These are phyloP conservation scores for Macrotis lagotis DNA, from an alignment of 2,113 vertebrate genomes.

Conservation along the genomic window DNA sequence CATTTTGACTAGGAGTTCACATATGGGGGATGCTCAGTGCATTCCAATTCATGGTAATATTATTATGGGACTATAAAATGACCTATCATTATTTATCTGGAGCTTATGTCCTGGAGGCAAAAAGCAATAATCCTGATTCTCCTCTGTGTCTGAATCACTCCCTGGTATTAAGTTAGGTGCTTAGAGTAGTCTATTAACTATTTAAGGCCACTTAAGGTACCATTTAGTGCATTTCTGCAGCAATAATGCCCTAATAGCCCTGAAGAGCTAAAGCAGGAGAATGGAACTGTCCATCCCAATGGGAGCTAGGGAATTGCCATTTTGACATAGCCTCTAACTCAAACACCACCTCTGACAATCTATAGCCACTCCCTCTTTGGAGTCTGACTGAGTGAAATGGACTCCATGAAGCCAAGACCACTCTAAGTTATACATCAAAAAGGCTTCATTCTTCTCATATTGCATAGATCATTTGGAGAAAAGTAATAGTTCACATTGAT, in stretches of 20 bases:
- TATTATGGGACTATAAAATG: not conserved
- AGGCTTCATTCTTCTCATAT: not conserved
- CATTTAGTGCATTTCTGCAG: constrained; percentile 16
- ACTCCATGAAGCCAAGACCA: not conserved
- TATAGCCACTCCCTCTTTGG: not conserved
- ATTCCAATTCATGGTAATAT: not conserved
- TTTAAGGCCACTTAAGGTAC: constrained; percentile 33
- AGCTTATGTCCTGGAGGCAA: not conserved
- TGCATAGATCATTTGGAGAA: not conserved
- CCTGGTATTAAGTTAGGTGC: constrained; percentile 8
- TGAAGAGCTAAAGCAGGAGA: not conserved
- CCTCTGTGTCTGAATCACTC: constrained; percentile 22
- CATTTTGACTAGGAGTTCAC: constrained; percentile 43
- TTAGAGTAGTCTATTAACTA: constrained; percentile 48
- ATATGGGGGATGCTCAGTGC: not conserved
- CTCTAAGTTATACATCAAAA: not conserved
- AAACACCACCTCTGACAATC: constrained; percentile 8
- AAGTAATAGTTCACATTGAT: not conserved
- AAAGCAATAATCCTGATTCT: not conserved
- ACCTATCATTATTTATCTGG: constrained; percentile 16
- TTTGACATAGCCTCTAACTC: constrained; percentile 19
- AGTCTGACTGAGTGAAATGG: not conserved
- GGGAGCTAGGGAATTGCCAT: constrained; percentile 4
- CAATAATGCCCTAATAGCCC: not conserved
- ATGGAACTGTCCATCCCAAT: not conserved